A percentile compares a stretch with the other conserved stretches of the same genome.
Conservation (phyloP, 2,888 invertebrate genomes). For the Mantis religiosa region DNA sequence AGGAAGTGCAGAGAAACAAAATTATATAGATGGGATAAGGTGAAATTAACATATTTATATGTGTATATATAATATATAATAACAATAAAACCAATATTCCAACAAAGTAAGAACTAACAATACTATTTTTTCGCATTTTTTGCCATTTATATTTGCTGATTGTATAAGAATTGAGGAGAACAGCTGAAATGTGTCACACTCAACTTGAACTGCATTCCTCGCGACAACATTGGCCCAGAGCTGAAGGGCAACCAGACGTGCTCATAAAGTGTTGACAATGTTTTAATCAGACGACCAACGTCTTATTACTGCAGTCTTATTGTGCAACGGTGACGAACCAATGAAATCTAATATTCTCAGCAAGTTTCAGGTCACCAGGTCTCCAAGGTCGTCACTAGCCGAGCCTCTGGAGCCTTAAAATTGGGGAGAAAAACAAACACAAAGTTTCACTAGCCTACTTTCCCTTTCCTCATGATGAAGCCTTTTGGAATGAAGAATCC, state of each 20-base stretch:
- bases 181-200: not conserved
- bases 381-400: not conserved
- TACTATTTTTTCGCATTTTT: too few species aligned
- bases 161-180: too few species aligned
- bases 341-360: not conserved
- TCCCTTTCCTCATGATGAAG: not conserved
- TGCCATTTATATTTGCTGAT: too few species aligned
- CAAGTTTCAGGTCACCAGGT: not conserved
- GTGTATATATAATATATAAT: too few species aligned
- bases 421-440: not conserved
- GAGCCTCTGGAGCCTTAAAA: not conserved
- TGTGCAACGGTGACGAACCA: not conserved
- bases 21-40: too few species aligned
- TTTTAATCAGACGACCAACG: not conserved
- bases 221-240: not conserved
- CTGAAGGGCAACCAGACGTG: not conserved
- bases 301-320: not conserved
- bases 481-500: not conserved
- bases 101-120: too few species aligned
- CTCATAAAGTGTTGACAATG: not conserved
- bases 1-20: too few species aligned
- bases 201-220: not conserved
- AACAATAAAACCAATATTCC: too few species aligned
- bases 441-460: not conserved
- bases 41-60: too few species aligned